phyloP scores from a whole-genome alignment of 1,140 invertebrate genomes.

The Zaprionus ghesquierei region DNA sequence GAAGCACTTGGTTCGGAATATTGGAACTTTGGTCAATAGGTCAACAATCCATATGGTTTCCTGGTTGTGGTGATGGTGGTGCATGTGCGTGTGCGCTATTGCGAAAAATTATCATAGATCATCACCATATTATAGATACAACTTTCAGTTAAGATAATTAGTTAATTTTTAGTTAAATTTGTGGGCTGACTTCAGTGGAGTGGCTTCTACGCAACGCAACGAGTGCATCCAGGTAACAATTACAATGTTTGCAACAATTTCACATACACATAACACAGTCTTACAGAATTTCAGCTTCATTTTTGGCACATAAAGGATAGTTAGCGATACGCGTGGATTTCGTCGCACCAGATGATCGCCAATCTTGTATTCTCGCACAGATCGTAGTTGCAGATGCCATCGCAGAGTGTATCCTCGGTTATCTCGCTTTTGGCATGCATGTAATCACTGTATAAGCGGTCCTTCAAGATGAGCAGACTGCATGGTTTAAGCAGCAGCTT shows the following conservation, averaged over 20 bases:
- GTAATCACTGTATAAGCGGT: conserved; percentile 92
- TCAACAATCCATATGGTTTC: conserved; percentile 7
- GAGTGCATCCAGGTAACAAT: conserved; percentile 39
- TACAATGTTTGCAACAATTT: conserved; percentile 37
- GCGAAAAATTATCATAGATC: conserved; percentile 25
- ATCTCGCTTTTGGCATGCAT: conserved; percentile 95
- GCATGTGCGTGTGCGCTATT: conserved; percentile 31
- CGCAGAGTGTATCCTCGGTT: conserved; percentile 87
- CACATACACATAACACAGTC: conserved; percentile 47
- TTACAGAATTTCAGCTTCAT: conserved; percentile 85
- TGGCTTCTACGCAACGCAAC: conserved; percentile 6
- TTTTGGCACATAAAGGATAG: conserved; percentile 96
- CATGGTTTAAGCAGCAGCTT: conserved; percentile 92
- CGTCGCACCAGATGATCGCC: conserved; percentile 85
- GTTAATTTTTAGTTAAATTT: too few relatives aligned
- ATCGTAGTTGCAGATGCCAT: conserved; percentile 87
- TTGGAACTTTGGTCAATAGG: conserved; percentile 12
- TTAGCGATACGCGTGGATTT: conserved; percentile 92
- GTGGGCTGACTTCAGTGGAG: conserved; percentile 54
- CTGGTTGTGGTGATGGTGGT: conserved; percentile 11
- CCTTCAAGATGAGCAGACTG: conserved; percentile 93
- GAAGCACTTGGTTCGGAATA: conserved; percentile 55
- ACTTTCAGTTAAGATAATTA: conserved; percentile 3
- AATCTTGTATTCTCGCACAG: conserved; percentile 84
- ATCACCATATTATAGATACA: too few relatives aligned